Base-by-base conservation (phyloP, 2,797 vertebrate genomes). In the Eremophila alpestris region DNA sequence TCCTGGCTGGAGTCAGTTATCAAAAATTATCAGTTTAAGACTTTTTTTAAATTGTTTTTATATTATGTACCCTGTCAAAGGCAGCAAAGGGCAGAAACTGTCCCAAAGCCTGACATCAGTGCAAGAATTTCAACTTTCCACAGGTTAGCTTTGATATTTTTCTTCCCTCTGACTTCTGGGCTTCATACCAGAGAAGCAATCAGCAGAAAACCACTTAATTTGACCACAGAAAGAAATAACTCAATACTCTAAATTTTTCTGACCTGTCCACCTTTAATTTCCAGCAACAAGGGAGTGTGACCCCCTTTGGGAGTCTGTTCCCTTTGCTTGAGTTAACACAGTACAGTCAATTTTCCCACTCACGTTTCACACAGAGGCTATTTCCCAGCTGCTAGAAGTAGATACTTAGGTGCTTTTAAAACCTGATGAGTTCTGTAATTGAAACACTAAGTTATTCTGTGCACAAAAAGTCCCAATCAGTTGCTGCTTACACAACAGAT, bases 361-460 rank as follows among this genome's bases (percentile, higher is more conserved):
- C 60, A 59, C 0, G 0, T 87, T 92, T 87, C n/a, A 38, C 60
- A 87, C 6, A 75, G 76, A 84, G 68, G 43, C 64, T 85, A 85
- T 80, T 96, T 92, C 51, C 58, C 65, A 85, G 73, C 36, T 83
- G 56, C 73, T 77, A 71, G 58, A 94, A 91, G 54, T 48, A 83
- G 68, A 74, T 83, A 56, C 62, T 87, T 87, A 60, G n/a, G 30
- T 68, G 60, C 54, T 93, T 91, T 85, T 94, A 87, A 89, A 92
- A 85, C 64, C 58, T n/a, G 46, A 80, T 51, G 75, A 87, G 32
- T 65, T 92, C 49, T 91, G 46, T 96, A 89, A 91, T 89, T 89
- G 91, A 64, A 94, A 70, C 32, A 43, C 29, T 74, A 60, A 84
- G 23, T 74, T 93, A 91, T 77, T 91, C 62, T 56, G 56, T 51